Evolutionary conservation across 2,888 invertebrate genomes (phyloP).

Genomic region (Chrysomela aeneicollis): DNA sequence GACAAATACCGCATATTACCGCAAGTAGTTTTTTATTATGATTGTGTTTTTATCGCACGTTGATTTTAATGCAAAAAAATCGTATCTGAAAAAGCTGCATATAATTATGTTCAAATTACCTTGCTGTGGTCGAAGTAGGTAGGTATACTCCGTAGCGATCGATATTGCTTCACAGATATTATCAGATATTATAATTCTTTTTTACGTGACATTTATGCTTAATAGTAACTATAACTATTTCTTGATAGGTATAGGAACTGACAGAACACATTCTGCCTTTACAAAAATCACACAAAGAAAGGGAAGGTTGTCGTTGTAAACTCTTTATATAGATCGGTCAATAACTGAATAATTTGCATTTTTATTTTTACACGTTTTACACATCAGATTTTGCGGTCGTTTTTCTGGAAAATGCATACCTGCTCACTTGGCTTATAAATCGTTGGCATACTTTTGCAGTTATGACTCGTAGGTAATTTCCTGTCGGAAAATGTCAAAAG

Average conservation of each 20-base stretch:
- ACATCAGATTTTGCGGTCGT: conserved; percentile 22
- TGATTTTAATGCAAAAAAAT: conserved; percentile 33
- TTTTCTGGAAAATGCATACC: conserved; percentile 11
- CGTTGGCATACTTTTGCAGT: background rate
- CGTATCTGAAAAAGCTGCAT: conserved; percentile 40
- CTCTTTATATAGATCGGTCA: background rate
- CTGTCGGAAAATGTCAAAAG: background rate
- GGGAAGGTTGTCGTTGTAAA: background rate
- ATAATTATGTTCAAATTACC: conserved; percentile 43
- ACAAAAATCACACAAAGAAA: background rate
- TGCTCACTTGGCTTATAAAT: background rate
- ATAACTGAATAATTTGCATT: conserved; percentile 23
- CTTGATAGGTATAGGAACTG: background rate
- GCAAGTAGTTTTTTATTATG: conserved; percentile 12
- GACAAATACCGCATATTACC: conserved; percentile 12
- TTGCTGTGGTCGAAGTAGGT: conserved; percentile 26
- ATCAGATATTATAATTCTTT: conserved; percentile 25
- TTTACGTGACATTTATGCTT: conserved; percentile 24
- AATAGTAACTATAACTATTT: conserved; percentile 16
- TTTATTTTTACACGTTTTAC: conserved; percentile 24
- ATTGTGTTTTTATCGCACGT: conserved; percentile 17
- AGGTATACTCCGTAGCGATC: conserved; percentile 34
- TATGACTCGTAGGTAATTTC: background rate
- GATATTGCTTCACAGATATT: conserved; percentile 35
- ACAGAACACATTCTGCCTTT: background rate